Evolutionary conservation across 1,140 invertebrate genomes (phyloP), one percentile per base, ranked within the genome.

Genomic region (Papilio polytes): DNA sequence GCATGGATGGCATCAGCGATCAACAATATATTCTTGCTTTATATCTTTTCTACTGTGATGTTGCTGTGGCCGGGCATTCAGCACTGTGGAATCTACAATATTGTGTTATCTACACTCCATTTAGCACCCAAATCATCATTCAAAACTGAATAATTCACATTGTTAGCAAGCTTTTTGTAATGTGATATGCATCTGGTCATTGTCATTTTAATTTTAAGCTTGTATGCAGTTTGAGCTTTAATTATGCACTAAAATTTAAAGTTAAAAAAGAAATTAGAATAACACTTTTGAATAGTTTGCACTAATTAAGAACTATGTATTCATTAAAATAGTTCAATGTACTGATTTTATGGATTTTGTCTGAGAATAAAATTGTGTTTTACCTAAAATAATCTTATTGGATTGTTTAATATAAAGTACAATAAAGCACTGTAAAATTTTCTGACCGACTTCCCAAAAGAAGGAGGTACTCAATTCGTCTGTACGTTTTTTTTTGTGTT

Each of bases 11-110:
- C 98, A 48, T 97, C 97, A 81, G 94, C 96, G 6, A 95, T 98
- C 70, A 97, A 98, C 90, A 98, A 98, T 92, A 92, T 98, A 53
- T 96, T 98, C 81, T 94, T 99, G 15, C 96, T 97, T 70, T 98
- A 98, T 89, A 88, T 98, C 46, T 90, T 97, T 31, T 91, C 95
- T 1, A 89, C 95, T 18, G 86, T 95, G 3, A 76, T 96, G 41
- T 86, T 95, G 22, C 89, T 97, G 83, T 95, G 95, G 91, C 96
- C 96, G 0, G 96, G 96, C 2, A 92, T 94, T 15, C 89, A 91
- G 66, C 87, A 90, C 48, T 80, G 84, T 12, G 93, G 91, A 59
- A 86, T 91, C 4, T 88, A 91, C 76, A 93, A 93, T 63, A 88
- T 84, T 8, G n/a, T 93, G 2, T 80, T 92, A 18, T 88, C 89